Conservation (phyloP, 2,113 vertebrate species). For the Podarcis raffonei region DNA sequence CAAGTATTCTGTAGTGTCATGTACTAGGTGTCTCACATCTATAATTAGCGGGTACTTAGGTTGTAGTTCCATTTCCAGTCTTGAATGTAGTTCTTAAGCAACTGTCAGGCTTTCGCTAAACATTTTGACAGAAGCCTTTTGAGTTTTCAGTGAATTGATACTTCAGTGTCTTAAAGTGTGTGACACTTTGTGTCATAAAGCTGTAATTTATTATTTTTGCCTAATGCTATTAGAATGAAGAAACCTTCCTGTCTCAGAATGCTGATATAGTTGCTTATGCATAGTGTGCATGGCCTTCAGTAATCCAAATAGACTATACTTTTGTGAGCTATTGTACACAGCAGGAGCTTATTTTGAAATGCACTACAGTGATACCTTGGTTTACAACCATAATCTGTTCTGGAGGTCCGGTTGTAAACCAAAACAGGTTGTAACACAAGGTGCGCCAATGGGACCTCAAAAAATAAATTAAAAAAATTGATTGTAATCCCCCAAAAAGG, state of each 20-base stretch:
- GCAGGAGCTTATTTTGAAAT: too few species aligned
- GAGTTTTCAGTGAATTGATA: neutral
- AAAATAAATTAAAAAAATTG: too few species aligned
- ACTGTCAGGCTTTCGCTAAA: conserved; percentile 13
- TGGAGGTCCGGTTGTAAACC: too few species aligned
- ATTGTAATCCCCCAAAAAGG: too few species aligned
- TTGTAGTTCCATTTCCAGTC: neutral
- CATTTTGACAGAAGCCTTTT: neutral
- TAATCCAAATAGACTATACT: too few species aligned
- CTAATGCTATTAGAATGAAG: neutral
- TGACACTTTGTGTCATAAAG: conserved; percentile 2
- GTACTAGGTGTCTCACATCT: neutral
- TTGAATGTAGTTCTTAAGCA: neutral
- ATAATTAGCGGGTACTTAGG: neutral
- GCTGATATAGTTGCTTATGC: neutral
- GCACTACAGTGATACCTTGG: too few species aligned
- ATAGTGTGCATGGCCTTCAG: too few species aligned
- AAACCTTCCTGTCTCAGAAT: neutral
- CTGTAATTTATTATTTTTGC: neutral
- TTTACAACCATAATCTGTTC: too few species aligned
- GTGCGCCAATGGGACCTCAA: too few species aligned
- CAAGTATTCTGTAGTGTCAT: neutral
- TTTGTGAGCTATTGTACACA: too few species aligned
- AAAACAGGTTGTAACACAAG: too few species aligned
- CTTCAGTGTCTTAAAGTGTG: neutral